Evolutionary conservation across 2,888 invertebrate species (phyloP), one percentile per base, ranked within the genome.

Genomic region (Polylopha cassiicola): DNA sequence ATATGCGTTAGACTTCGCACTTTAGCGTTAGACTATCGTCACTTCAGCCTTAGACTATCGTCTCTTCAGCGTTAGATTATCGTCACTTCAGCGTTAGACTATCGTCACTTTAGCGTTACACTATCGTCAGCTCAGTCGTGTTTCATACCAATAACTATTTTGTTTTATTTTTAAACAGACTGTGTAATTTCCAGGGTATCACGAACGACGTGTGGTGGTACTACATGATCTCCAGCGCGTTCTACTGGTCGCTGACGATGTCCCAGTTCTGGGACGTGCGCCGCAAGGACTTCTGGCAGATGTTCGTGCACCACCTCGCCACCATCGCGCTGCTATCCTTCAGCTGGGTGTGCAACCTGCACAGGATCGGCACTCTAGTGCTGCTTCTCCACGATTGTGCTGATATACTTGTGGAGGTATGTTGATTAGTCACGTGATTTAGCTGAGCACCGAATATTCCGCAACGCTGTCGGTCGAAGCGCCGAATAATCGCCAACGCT

Each of bases 271-370:
- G 94, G 70, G 97, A 98, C 77, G 92, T 95, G 34, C 93, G 92
- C 57, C 89, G 96, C 48, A 94, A 94, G 76, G 95, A 95, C 78
- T 97, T 97, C 76, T 94, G 95, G 93, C 95, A 97, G 86, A 98
- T 98, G 95, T 96, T 98, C 75, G 86, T 96, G 34, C 98, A 98
- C 81, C 98, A 98, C 70, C 90, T 96, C 63, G 94, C 95, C 11
- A 97, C 98, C 27, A 91, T 98, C 51, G 73, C 90, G 22, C 88
- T 99, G 45, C 90, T 98, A 87, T 89, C 89, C 34, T 91, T 97
- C 65, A 97, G 97, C 47, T 99, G 97, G 95, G 90, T 95, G 2
- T 94, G 94, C 72, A 98, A 98, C 76, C 88, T 98, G 60, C 93
- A 95, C 58, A 89, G 95, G 48, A 92, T 97, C 53, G 99, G 98